These are phyloP conservation scores for Metopolophium dirhodum DNA, from an alignment of 1,140 invertebrate genomes.

Conservation along the genomic window DNA sequence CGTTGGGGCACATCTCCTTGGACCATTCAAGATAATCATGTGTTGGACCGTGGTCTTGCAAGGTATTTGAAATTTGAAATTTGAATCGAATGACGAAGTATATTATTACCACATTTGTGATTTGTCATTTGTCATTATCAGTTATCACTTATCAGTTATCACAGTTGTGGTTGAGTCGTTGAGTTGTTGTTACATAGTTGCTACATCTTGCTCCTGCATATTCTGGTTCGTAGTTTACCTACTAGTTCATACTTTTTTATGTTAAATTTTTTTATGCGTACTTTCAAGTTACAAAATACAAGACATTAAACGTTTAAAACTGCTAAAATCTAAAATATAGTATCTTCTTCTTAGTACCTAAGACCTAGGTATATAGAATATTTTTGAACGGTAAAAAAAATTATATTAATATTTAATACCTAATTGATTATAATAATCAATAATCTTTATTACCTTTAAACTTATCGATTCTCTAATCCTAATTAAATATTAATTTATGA, in stretches of 20 bases:
- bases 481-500: background rate
- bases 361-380: background rate
- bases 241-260: no score
- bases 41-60: no score
- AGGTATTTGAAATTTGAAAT: background rate
- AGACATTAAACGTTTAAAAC: background rate
- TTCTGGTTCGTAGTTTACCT: background rate
- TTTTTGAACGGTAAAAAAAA: background rate
- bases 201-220: no score
- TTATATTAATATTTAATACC: background rate
- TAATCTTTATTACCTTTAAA: background rate
- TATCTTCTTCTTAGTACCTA: background rate
- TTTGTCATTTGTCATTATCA: background rate
- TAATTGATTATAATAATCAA: background rate
- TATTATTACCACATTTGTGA: background rate
- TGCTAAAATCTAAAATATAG: background rate
- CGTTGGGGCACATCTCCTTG: no score
- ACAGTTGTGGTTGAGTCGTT: no score
- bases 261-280: background rate
- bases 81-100: background rate
- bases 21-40: no score
- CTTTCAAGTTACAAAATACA: background rate
- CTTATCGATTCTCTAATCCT: background rate
- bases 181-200: no score
- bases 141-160: background rate